Evolutionary conservation across 1,140 invertebrate species (phyloP), one percentile per base, ranked within the genome.

Genomic region (Scaptomyza montana): DNA sequence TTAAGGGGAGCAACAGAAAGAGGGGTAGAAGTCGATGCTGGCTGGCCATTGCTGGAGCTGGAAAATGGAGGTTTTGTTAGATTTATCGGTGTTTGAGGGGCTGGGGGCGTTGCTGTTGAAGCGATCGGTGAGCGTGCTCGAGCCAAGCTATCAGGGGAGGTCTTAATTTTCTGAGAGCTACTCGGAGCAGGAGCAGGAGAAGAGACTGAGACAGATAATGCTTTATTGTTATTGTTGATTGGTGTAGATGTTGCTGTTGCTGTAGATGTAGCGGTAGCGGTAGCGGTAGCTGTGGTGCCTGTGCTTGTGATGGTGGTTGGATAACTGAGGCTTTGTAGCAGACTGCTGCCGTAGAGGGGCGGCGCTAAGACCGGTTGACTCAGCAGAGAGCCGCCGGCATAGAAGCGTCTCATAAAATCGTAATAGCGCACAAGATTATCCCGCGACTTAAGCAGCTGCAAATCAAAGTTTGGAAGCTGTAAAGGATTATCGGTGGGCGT

Each of bases 351-450:
- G 51, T 75, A 89, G 30, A 89, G 74, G 62, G 84, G 84, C 85
- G 84, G 84, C 13, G 85, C 84, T 84, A 89, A 69, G 60, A 89
- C 84, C 84, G 85, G 84, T 84, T 89, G 85, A 12, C 19, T 55
- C 10, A 77, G 71, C 66, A 77, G 51, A 7, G 75, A 69, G 45
- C 77, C 66, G 30, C 86, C 82, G 43, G 77, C 69, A 77, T 91
- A 91, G 61, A 91, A 90, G 16, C 87, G 84, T 45, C 87, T 51
- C 90, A 91, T 91, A 33, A 91, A 90, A 64, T 91, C 87, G 57
- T 91, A 91, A 56, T 91, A 91, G 25, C 80, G 71, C 25, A 91
- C 59, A 5, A 91, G 75, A 85, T 86, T 91, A 21, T 90, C 90
- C 13, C 70, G 90, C 39, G 90, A 89, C 74, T 90, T 90, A 1